Base-by-base conservation (phyloP, 2,113 vertebrate genomes). In the Rissa tridactyla region DNA sequence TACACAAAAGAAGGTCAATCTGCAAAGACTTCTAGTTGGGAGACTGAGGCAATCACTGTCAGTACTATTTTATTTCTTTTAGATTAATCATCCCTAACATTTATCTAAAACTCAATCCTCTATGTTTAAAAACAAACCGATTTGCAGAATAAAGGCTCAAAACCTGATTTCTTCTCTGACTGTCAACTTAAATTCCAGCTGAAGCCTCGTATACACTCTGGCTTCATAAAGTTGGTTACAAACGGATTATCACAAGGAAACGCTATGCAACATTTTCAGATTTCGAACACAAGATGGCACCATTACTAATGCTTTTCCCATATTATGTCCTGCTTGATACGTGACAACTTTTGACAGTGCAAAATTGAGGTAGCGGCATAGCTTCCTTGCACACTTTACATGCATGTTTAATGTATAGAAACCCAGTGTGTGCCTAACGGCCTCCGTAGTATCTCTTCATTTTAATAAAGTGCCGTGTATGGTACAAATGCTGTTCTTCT, bases 241-340 rank as follows among this genome's bases (percentile, higher is more conserved):
- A 92, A 75, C 3, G 2, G 1, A 55, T 84, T 19, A 14, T n/a
- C 22, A 20, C 1, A 51, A n/a, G 3, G 5, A 61, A 68, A 79
- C 58, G 34, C 49, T 69, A 55, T 7, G 13, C 7, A 61, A 32
- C 51, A 54, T 88, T 97, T 97, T 92, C 93, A 40, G 61, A 66
- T 79, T 91, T 96, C 52, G 86, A 93, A 94, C 98, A 98, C 98
- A 97, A 98, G 98, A 89, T 98, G 98, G 98, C 98, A 97, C 96
- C 95, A 90, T 98, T 95, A 97, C 86, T 94, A 98, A 91, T 79
- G 58, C 55, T 98, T 98, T 97, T 86, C 85, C 40, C 44, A 2
- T 75, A 40, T 89, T 68, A 42, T 57, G 29, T 26, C 15, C 44
- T 8, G 5, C 79, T 73, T 8, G 21, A 12, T 66, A 29, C 1